Evolutionary conservation across 2,888 invertebrate genomes (phyloP).

Genomic region (Tubulanus polymorphus): DNA sequence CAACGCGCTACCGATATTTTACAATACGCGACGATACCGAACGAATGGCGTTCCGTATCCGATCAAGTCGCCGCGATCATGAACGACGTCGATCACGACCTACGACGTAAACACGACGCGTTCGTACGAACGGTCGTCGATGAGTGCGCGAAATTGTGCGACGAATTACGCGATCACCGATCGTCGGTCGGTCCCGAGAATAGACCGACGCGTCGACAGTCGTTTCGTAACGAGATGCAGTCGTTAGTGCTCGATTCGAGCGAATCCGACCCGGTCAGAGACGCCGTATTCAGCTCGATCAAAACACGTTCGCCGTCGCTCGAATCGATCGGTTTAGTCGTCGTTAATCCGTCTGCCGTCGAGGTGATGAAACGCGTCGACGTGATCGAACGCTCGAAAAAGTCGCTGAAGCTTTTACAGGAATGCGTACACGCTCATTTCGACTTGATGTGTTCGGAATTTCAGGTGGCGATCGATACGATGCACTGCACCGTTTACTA

Average conservation of each 20-base stretch:
- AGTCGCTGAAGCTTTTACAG: conserved; percentile 10
- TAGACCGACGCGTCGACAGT: neutral
- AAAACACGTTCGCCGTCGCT: neutral
- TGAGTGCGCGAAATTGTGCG: too few relatives aligned
- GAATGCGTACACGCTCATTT: conserved; percentile 13
- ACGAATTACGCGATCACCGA: neutral
- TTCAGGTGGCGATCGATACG: conserved; percentile 11
- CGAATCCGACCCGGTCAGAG: neutral
- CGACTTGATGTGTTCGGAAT: conserved; percentile 5
- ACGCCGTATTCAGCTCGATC: neutral
- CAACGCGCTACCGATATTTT: conserved; percentile 24
- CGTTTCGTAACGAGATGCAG: neutral
- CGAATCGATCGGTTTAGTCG: neutral
- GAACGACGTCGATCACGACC: conserved; percentile 3
- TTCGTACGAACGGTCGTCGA: neutral
- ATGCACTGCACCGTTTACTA: conserved; percentile 8
- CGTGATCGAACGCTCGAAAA: neutral
- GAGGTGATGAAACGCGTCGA: conserved; percentile 7
- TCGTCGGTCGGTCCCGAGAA: neutral
- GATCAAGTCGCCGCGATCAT: conserved; percentile 28
- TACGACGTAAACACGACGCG: neutral
- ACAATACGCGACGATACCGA: conserved; percentile 23
- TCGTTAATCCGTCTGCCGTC: conserved; percentile 10
- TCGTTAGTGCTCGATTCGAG: neutral
- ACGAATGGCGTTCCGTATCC: conserved; percentile 34